These are phyloP conservation scores for Brachypalpus laphriformis DNA, from an alignment of 2,888 invertebrate species.

Conservation along the genomic window DNA sequence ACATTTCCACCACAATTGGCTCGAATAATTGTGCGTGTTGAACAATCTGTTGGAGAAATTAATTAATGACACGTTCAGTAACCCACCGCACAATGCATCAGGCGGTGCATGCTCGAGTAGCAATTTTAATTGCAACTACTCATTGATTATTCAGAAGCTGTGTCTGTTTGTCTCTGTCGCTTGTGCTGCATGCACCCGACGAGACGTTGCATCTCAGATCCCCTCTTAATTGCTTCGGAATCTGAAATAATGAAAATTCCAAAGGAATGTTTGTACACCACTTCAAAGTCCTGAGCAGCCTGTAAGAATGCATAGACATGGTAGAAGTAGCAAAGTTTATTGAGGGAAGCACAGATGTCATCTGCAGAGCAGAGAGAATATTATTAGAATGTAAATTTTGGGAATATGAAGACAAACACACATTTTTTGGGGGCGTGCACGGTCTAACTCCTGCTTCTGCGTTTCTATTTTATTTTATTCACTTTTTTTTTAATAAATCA, in stretches of 20 bases:
- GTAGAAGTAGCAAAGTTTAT: slow-evolving; percentile 29
- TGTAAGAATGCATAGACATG: slow-evolving; percentile 1
- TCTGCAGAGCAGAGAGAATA: slow-evolving; percentile 24
- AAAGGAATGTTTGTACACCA: slow-evolving; percentile 21
- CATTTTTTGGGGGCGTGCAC: background rate
- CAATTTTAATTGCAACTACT: slow-evolving; percentile 26
- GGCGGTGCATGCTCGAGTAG: background rate
- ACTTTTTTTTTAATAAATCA: slow-evolving; percentile 24
- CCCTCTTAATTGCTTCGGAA: slow-evolving; percentile 45
- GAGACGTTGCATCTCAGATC: background rate
- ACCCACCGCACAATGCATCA: background rate
- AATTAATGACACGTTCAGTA: slow-evolving; percentile 28
- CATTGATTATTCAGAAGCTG: slow-evolving; percentile 11
- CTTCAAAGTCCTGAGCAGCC: slow-evolving; percentile 16
- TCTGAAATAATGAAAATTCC: slow-evolving; percentile 41
- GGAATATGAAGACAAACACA: background rate
- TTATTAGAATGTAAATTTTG: slow-evolving; percentile 57
- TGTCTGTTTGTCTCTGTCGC: background rate
- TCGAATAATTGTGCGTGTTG: slow-evolving; percentile 30
- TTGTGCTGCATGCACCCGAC: background rate
- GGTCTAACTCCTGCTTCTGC: background rate
- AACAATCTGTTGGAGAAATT: slow-evolving; percentile 25
- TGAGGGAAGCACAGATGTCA: slow-evolving; percentile 48
- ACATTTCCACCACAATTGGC: slow-evolving; percentile 4
- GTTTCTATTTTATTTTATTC: background rate